Percentiles rank a stretch among this genome's conserved stretches.
These are phyloP conservation scores for Leucozona laternaria DNA, from an alignment of 2,888 invertebrate species.

Conservation along the genomic window DNA sequence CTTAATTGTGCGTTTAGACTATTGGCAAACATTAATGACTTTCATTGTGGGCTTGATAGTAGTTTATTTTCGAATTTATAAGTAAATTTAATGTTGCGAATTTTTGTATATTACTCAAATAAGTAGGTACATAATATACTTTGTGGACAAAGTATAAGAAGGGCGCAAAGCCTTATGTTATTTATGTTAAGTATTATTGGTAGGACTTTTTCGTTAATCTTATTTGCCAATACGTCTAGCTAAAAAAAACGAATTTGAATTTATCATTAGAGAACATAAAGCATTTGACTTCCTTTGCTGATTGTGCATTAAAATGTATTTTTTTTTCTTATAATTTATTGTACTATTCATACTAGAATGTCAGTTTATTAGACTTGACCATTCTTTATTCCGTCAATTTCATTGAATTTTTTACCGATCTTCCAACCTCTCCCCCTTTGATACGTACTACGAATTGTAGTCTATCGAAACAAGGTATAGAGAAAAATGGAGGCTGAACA, in stretches of 20 bases:
- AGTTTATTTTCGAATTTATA: background rate
- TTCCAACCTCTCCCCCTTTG: no score
- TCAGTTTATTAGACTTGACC: no score
- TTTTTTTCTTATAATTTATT: no score
- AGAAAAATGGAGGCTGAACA: no score
- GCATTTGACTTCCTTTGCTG: background rate
- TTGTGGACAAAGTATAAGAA: background rate
- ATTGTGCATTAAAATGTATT: no score
- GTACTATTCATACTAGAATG: no score
- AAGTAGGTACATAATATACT: background rate
- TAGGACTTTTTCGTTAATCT: background rate
- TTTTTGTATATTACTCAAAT: background rate
- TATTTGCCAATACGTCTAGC: background rate
- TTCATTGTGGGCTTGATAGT: conserved; percentile 34
- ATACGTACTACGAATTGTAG: no score
- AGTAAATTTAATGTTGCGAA: background rate
- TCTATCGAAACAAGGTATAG: no score
- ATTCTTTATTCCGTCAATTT: no score
- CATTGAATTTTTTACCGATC: no score
- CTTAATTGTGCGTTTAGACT: conserved; percentile 54
- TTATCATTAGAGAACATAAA: background rate
- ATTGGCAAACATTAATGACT: conserved; percentile 8
- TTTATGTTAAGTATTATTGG: background rate
- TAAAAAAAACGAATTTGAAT: background rate
- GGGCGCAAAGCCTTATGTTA: background rate